Base-by-base conservation (phyloP, 1,140 invertebrate genomes). In the Caenorhabditis remanei region DNA sequence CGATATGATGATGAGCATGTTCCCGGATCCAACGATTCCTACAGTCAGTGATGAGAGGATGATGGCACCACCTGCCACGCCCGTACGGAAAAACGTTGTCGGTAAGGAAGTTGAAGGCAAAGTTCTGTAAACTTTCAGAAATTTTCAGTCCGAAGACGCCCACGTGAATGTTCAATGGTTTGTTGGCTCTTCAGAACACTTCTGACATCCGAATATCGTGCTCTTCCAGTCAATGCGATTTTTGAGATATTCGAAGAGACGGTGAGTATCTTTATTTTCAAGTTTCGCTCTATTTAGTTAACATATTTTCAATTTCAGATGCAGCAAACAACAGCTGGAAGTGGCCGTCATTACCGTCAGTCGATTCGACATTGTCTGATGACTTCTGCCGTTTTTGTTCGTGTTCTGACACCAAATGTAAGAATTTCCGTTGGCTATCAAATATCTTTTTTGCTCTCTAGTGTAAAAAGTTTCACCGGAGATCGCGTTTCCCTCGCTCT, bases 201-300 rank as follows among this genome's bases (percentile, higher is more conserved):
- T 21, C 50, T 87, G 14, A 87, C 86, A 32, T 87, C 86, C 2
- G 86, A 87, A 32, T 87, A 87, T 83, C 86, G 86, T 40, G 86
- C 86, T 3, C 32, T 87, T 2, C 86, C 86, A 16, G 65, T 83
- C 4, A 87, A 87, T 40, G 86, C 86, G 11, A 87, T 87, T 24
- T 87, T 87, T n/a, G 86, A 83, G 43, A 83, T 87, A n/a, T 87
- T 87, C 43, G 86, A 87, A 55, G 82, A 84, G 19, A 87, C 79
- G 24, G 86, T 87, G 21, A 61, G 24, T 21, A 40, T 16, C 2
- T 21, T 48, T 65, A 24, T 43, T 79, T 50, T 79, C n/a, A 85
- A 61, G 61, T 3, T n/a, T 7, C 4, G 32, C 32, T 32, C 32
- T 32, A 32, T 32, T 32, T 32, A 32, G 32, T 32, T 32, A 32